Evolutionary conservation across 1,140 invertebrate species (phyloP), one percentile per base, ranked within the genome.

Genomic region (Drosophila bocqueti): DNA sequence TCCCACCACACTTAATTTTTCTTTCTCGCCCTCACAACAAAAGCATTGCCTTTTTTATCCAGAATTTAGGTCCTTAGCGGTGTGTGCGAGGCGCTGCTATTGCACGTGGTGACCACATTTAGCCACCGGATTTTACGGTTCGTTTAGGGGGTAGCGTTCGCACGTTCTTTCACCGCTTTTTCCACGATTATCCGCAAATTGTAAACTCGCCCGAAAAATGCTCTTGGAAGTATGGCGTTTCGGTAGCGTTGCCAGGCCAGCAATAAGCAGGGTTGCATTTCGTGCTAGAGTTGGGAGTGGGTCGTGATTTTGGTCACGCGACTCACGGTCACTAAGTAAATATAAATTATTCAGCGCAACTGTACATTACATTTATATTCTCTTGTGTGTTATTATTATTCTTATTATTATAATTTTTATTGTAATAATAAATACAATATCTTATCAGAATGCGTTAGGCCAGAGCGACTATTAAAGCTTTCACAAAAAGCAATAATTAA

Each of bases 191-290:
- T 79, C 71, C 46, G 55, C 63, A 69, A 75, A 86, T 57, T 71
- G 50, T 69, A 83, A 82, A 86, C 76, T 83, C 76, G 83, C 76
- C 66, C 79, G 83, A 87, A 87, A 85, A 87, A 79, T 87, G 83
- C 83, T 86, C 67, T 77, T 59, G 74, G 75, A 89, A 89, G 85
- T 85, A 89, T 89, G 85, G 85, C 85, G 85, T 90, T 87, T 59
- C 47, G 46, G 18, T 76, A 64, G 76, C 81, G 79, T 85, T 85
- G 86, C 85, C 82, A 85, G 64, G 61, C 74, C 63, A 63, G 29
- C 26, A 52, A 38, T 54, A 24, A 42, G 36, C 81, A 89, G 78
- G 78, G 84, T 81, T 89, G 67, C 42, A 68, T 26, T 46, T 15
- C 21, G 26, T 43, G 67, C 63, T 68, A 50, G 64, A 24, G 38